Conservation (phyloP, 2,888 invertebrate species). For the Sesamia inferens region DNA sequence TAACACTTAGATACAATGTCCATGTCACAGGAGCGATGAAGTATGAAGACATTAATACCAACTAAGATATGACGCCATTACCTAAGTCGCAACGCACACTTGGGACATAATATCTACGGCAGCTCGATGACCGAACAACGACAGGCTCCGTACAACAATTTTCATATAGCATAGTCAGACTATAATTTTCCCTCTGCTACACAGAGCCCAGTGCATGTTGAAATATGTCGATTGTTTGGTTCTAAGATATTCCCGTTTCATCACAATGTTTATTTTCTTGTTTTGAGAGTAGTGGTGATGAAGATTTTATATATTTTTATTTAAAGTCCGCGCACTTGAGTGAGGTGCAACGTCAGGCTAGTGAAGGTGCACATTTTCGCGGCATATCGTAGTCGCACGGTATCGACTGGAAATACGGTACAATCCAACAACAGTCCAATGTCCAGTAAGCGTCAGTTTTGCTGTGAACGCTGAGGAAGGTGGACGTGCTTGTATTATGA, state of each 20-base stretch:
- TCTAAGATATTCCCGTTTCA: background rate
- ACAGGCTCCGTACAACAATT: background rate
- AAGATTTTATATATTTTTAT: background rate
- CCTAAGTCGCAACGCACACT: background rate
- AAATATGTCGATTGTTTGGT: background rate
- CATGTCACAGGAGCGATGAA: constrained; percentile 14
- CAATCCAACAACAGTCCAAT: background rate
- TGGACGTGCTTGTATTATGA: background rate
- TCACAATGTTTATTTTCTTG: background rate
- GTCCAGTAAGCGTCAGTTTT: background rate
- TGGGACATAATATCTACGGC: background rate
- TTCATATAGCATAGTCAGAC: background rate
- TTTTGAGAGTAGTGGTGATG: background rate
- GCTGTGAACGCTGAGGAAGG: background rate
- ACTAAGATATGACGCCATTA: constrained; percentile 11
- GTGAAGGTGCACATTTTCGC: background rate
- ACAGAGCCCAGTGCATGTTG: background rate
- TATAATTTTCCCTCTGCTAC: background rate
- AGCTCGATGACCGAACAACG: background rate
- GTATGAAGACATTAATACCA: constrained; percentile 33
- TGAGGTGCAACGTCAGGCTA: background rate
- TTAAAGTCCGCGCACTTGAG: background rate
- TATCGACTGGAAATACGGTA: too few species aligned
- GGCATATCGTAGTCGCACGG: background rate
- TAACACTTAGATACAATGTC: constrained; percentile 7